Evolutionary conservation across 2,888 invertebrate genomes (phyloP), one percentile per base, ranked within the genome.

Genomic region (Hypomecis punctinalis): DNA sequence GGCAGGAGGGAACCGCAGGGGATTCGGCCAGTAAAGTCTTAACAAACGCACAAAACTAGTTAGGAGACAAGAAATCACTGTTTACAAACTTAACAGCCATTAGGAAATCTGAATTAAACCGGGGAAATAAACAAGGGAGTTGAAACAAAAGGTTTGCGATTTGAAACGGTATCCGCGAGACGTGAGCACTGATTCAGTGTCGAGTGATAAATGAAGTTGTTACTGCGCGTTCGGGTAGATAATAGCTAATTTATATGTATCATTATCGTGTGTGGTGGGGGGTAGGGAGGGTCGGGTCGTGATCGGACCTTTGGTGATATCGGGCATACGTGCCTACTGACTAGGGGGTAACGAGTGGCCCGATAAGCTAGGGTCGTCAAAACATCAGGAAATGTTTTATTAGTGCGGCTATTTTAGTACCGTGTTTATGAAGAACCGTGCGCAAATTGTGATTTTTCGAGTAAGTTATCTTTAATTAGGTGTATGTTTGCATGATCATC

Each of bases 61-160:
- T 74, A 40, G 93, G 93, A 70, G 93, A 93, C 43, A 93, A 82
- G 69, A 92, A 93, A 79, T 84, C 89, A 86, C 89, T 78, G 80
- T 88, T 81, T 54, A 85, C 77, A 71, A 90, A 92, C 77, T 92
- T 92, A 90, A 91, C 92, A 90, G 91, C 92, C 92, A 93, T 93
- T 66, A 83, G 89, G 80, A 82, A 78, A 35, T 48, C 40, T 13
- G 46, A 39, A 63, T 52, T 36, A 13, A 43, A 43, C 23, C 23
- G 23, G 43, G 39, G 6, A 5, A 11, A 37, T 11, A 23, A 52
- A 4, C 0, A 11, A 51, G 11, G 37, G 13, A 37, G 37, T 51
- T 66, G 71, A 62, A 57, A 67, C 66, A 71, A 69, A 66, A 64
- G 57, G 52, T 72, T 47, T 23, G 23, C 46, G 52, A 53, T 11